Evolutionary conservation across 2,113 vertebrate genomes (phyloP).

Genomic region (Aix galericulata): DNA sequence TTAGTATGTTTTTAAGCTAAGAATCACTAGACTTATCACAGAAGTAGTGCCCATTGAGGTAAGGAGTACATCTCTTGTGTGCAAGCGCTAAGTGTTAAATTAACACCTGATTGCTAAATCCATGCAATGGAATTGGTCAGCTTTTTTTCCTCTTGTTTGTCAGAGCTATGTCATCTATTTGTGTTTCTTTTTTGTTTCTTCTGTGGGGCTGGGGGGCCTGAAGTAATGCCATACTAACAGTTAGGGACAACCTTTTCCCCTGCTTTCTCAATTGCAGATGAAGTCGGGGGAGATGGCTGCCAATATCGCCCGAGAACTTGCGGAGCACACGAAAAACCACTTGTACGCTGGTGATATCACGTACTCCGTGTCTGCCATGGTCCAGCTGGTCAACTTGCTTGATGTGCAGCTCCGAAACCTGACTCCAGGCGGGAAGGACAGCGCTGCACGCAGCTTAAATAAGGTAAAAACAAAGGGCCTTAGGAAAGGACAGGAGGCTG

Average conservation of each 20-base stretch:
- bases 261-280: slow-evolving; percentile 74
- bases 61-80: neutral
- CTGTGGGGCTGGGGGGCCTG: no score
- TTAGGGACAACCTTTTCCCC: neutral
- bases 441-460: slow-evolving; percentile 95
- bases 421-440: slow-evolving; percentile 96
- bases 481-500: neutral
- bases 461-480: slow-evolving; percentile 80
- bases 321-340: slow-evolving; percentile 91
- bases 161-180: neutral
- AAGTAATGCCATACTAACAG: neutral
- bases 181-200: neutral
- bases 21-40: neutral
- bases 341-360: slow-evolving; percentile 92
- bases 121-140: neutral
- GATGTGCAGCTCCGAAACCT: slow-evolving; percentile 94
- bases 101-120: neutral
- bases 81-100: neutral
- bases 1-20: neutral
- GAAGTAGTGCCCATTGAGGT: neutral
- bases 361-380: slow-evolving; percentile 92
- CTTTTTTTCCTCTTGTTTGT: neutral
- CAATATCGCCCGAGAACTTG: slow-evolving; percentile 93
- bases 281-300: slow-evolving; percentile 93
- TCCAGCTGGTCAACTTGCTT: slow-evolving; percentile 93